A percentile compares a stretch with the other conserved stretches of the same genome.
Conservation (phyloP, 2,113 vertebrate species). For the Macrotis lagotis region DNA sequence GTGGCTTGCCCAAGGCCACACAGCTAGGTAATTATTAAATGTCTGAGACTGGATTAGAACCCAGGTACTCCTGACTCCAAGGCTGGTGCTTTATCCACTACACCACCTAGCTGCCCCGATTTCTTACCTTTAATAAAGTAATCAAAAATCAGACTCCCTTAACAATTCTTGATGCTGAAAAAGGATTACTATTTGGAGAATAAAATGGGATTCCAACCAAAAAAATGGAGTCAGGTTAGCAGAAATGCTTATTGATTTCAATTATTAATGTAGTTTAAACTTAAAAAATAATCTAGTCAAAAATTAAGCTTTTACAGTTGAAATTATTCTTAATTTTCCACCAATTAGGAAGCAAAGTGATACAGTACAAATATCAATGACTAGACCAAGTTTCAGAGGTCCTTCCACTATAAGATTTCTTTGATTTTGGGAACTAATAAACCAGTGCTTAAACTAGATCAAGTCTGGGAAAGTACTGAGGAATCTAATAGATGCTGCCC, state of each 20-base stretch:
- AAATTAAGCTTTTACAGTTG: background rate
- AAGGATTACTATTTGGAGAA: background rate
- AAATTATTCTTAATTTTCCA: background rate
- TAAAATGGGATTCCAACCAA: background rate
- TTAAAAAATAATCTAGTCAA: background rate
- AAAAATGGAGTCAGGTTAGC: background rate
- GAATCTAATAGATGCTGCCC: background rate
- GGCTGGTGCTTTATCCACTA: too few relatives aligned
- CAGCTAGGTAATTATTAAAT: too few relatives aligned
- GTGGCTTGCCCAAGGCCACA: too few relatives aligned
- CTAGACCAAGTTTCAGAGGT: background rate
- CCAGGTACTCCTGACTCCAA: too few relatives aligned
- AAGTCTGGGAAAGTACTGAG: constrained; percentile 13
- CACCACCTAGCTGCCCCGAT: too few relatives aligned
- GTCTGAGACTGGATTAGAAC: too few relatives aligned
- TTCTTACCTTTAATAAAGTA: background rate
- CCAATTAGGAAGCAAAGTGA: background rate
- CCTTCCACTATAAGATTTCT: background rate
- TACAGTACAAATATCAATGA: background rate
- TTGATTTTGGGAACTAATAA: background rate
- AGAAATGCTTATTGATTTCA: background rate
- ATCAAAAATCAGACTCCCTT: background rate
- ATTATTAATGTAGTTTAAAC: background rate
- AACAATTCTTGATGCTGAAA: background rate
- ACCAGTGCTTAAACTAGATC: constrained; percentile 49